A percentile compares a stretch with the other conserved stretches of the same genome.
Evolutionary conservation across 2,888 invertebrate genomes (phyloP).

Genomic region (Leucoptera coffeella): DNA sequence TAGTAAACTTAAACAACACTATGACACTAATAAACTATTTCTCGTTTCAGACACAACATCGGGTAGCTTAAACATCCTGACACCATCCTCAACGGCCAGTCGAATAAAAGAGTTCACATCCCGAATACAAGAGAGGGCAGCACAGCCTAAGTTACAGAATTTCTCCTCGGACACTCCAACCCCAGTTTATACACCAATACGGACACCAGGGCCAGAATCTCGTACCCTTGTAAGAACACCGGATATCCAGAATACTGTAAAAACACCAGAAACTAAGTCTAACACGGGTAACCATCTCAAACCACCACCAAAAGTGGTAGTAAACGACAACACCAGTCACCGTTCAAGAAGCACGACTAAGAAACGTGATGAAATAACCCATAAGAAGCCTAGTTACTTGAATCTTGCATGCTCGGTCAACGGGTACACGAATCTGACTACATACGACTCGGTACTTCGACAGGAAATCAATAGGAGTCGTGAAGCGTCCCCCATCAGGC

Average conservation of each 20-base stretch:
- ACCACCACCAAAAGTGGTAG: slow-evolving; percentile 33
- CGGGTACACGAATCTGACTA: slow-evolving; percentile 81
- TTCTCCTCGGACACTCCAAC: slow-evolving; percentile 14
- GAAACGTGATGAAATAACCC: slow-evolving; percentile 30
- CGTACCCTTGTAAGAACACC: too few relatives aligned
- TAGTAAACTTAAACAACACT: too few relatives aligned
- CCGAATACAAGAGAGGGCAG: slow-evolving; percentile 50
- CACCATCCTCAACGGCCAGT: slow-evolving; percentile 56
- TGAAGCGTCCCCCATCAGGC: slow-evolving; percentile 65
- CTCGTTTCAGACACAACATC: slow-evolving; percentile 50
- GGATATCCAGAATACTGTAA: neutral
- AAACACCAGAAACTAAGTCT: slow-evolving; percentile 1
- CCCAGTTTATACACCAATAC: slow-evolving; percentile 16
- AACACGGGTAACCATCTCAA: slow-evolving; percentile 24
- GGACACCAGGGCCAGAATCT: slow-evolving; percentile 13
- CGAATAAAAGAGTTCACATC: slow-evolving; percentile 53
- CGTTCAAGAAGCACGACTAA: slow-evolving; percentile 31
- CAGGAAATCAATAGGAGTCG: slow-evolving; percentile 68
- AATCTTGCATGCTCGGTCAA: slow-evolving; percentile 86
- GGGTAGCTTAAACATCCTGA: slow-evolving; percentile 56
- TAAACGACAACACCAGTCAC: slow-evolving; percentile 25
- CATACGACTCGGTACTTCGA: slow-evolving; percentile 76
- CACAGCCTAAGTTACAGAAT: slow-evolving; percentile 12
- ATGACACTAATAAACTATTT: too few relatives aligned
- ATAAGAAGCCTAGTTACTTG: slow-evolving; percentile 80